These are phyloP conservation scores for Osmerus eperlanus DNA, from an alignment of 2,113 vertebrate genomes.

Conservation along the genomic window DNA sequence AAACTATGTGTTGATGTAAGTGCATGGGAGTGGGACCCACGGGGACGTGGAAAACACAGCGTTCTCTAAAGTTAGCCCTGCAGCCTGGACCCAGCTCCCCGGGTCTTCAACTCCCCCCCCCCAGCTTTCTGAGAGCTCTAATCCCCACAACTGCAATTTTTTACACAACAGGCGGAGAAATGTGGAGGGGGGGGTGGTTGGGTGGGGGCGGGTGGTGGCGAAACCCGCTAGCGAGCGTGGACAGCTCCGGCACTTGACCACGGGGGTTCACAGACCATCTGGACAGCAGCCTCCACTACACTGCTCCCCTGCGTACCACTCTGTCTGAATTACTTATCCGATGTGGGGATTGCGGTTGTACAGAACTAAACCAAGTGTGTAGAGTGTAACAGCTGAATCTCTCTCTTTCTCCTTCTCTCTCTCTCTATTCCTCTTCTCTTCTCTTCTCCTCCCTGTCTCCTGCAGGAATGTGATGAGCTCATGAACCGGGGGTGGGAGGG, in stretches of 20 bases:
- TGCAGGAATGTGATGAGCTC: constrained; percentile 60
- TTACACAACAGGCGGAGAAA: constrained; percentile 49
- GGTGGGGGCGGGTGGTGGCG: constrained; percentile 48
- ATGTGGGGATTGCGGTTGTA: constrained; percentile 24
- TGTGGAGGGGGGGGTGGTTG: constrained; percentile 37
- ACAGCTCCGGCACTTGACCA: constrained; percentile 37
- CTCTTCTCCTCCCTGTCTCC: constrained; percentile 4
- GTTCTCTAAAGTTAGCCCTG: constrained; percentile 58
- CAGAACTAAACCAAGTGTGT: constrained; percentile 48
- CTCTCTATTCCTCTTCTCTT: constrained; percentile 1
- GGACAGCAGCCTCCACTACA: constrained; percentile 48
- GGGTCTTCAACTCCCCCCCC: background rate
- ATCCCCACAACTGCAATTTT: constrained; percentile 48
- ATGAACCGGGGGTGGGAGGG: constrained; percentile 32
- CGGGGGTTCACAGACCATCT: constrained; percentile 60
- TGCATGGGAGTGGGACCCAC: constrained; percentile 57
- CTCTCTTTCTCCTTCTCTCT: constrained; percentile 6
- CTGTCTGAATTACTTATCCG: constrained; percentile 35
- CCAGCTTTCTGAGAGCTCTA: constrained; percentile 5
- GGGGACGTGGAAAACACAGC: constrained; percentile 28
- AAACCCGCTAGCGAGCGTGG: constrained; percentile 44
- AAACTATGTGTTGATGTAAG: constrained; percentile 73
- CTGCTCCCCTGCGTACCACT: constrained; percentile 23
- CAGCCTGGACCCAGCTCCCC: constrained; percentile 3
- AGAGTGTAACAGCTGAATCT: constrained; percentile 37